phyloP scores from a whole-genome alignment of 2,797 vertebrate genomes.

The Spheniscus humboldti region DNA sequence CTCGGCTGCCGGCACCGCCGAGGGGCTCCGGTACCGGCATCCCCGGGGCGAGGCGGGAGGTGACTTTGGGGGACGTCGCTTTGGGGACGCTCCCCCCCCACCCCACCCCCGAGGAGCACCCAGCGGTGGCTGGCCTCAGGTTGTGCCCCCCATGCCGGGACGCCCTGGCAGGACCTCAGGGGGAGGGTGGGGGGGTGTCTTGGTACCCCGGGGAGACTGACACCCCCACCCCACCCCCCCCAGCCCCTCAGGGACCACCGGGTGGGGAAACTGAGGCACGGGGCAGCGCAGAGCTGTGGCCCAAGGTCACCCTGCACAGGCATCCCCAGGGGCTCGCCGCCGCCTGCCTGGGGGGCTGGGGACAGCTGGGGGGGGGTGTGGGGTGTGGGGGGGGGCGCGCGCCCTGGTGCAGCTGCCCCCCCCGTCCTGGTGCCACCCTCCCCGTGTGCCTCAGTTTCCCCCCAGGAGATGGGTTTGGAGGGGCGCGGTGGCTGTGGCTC shows the following conservation, averaged over 20 bases:
- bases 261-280: neutral
- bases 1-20: neutral
- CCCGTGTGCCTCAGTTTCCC: neutral
- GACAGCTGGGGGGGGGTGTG: neutral
- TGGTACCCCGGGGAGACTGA: neutral
- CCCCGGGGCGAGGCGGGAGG: neutral
- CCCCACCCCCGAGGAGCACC: neutral
- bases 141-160: neutral
- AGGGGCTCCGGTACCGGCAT: neutral
- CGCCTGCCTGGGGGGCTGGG: neutral
- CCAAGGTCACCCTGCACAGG: neutral
- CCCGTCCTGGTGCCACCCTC: neutral
- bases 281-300: neutral
- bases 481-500: neutral
- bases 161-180: too few relatives aligned
- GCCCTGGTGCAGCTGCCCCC: too few relatives aligned
- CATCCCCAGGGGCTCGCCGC: neutral
- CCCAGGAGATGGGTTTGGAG: neutral
- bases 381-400: too few relatives aligned
- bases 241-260: too few relatives aligned
- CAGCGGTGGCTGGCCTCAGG: too few relatives aligned
- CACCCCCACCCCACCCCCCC: too few relatives aligned
- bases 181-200: too few relatives aligned
- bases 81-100: too few relatives aligned
- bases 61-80: neutral